Percentiles rank a stretch among this genome's conserved stretches.
Evolutionary conservation across 2,797 vertebrate genomes (phyloP).

Genomic region (Thamnophis elegans): DNA sequence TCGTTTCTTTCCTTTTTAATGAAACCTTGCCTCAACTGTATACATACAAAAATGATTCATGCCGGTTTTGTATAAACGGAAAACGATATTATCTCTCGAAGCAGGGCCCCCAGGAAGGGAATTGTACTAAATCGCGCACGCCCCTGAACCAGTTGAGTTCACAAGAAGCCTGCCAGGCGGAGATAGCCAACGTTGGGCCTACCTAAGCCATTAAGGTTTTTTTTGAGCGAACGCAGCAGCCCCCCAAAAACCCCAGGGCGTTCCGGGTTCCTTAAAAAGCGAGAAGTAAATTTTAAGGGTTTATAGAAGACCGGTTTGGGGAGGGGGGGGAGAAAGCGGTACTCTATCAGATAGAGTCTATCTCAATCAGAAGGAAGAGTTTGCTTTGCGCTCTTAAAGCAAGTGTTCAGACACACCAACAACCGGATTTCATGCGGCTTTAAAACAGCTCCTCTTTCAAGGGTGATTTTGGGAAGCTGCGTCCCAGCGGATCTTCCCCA

Average conservation of each 20-base stretch:
- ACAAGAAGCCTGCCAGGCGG: not conserved
- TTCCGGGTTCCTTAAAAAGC: not conserved
- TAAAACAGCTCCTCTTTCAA: not conserved
- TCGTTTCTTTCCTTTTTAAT: conserved; percentile 35
- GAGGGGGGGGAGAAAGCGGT: no score
- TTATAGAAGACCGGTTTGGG: not conserved
- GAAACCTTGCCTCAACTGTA: conserved; percentile 64
- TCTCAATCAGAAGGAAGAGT: not conserved
- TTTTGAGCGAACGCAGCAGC: not conserved
- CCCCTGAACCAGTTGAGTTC: not conserved
- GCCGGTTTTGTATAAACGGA: conserved; percentile 61
- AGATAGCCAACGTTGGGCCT: not conserved
- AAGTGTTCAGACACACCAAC: not conserved
- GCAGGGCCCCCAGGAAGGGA: not conserved
- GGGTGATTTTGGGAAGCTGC: not conserved
- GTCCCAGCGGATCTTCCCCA: no score
- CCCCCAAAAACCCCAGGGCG: not conserved
- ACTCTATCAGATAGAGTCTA: no score
- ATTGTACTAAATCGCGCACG: not conserved
- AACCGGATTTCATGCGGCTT: no score
- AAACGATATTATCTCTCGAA: conserved; percentile 44
- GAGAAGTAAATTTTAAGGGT: not conserved
- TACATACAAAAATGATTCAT: conserved; percentile 59
- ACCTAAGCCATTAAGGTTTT: not conserved
- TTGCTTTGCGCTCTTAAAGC: not conserved